Evolutionary conservation across 2,797 vertebrate species (phyloP).

Genomic region (Hemibagrus guttatus): DNA sequence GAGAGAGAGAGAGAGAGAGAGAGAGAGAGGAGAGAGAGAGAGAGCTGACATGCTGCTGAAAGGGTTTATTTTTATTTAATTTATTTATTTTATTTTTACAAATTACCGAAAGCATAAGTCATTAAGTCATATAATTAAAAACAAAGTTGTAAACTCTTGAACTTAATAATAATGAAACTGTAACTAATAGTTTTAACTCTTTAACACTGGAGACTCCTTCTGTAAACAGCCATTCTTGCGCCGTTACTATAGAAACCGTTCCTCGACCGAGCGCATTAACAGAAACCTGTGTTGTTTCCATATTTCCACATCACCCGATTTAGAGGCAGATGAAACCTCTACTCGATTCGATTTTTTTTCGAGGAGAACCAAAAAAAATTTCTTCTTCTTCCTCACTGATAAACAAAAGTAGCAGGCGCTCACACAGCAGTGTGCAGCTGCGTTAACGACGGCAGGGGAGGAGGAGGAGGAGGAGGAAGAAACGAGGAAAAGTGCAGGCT

Average conservation of each 20-base stretch:
- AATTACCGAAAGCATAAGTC: too few relatives aligned
- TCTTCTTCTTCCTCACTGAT: conserved; percentile 5
- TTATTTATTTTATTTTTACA: too few relatives aligned
- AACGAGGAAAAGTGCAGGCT: conserved; percentile 46
- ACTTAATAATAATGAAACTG: too few relatives aligned
- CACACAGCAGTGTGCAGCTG: conserved; percentile 25
- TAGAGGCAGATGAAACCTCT: too few relatives aligned
- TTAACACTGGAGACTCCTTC: not conserved
- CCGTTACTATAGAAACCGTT: not conserved
- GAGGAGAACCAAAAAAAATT: not conserved
- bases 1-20: too few relatives aligned
- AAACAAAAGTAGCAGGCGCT: conserved; percentile 43
- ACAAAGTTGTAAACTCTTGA: too few relatives aligned
- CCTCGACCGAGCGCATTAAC: not conserved
- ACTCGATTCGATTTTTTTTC: not conserved
- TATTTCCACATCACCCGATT: not conserved
- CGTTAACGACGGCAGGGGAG: conserved; percentile 30
- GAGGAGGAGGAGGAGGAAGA: conserved; percentile 37
- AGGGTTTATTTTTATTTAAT: too few relatives aligned
- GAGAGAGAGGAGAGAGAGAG: too few relatives aligned
- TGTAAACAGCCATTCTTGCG: not conserved
- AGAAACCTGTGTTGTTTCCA: not conserved
- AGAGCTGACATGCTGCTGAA: too few relatives aligned
- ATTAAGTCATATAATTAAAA: too few relatives aligned
- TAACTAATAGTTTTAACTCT: too few relatives aligned